Base-by-base conservation (phyloP, 2,888 invertebrate genomes). In the Troides helena region DNA sequence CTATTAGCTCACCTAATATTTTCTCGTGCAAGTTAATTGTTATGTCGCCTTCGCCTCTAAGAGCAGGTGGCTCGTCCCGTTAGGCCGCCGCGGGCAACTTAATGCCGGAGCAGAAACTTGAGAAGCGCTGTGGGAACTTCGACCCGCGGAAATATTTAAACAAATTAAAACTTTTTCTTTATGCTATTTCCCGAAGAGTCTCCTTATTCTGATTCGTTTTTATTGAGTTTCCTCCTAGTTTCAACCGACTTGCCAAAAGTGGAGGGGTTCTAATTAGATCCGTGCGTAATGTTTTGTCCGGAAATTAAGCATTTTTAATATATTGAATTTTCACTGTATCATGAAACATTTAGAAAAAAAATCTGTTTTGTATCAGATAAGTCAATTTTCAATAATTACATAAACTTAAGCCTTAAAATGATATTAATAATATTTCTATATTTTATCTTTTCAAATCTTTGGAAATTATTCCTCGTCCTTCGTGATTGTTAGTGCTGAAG, bases 1-100 rank as follows among this genome's bases (percentile, higher is more conserved):
- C 86, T 92, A 90, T 92, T 89, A 90, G 85, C 88, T 87, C 85
- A 81, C 89, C 89, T 90, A 89, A 90, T 92, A 92, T 90, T 90
- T 90, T 91, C 88, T 89, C 89, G 88, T 86, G 83, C 83, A 78
- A 88, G 85, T 89, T 92, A 92, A 91, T 92, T 92, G 91, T 92
- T 90, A 91, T 88, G 89, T 89, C 88, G 86, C 84, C 86, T 91
- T 89, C 88, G 86, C 84, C 86, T 91, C 86, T 87, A 89, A 89
- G 86, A 88, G 85, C 90, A 92, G 92, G 92, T 92, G 90, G 87
- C 85, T 85, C 85, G 85, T 85, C 86, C 87, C 87, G 89, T 92
- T 90, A 89, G 85, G 84, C 81, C 81, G 82, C 86, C 82, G 83
- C 84, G 80, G 85, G 85, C 85, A 79, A 84, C 80, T 84, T 87